A percentile compares a stretch with the other conserved stretches of the same genome.
These are phyloP conservation scores for Dorcus parallelipipedus DNA, from an alignment of 2,888 invertebrate species.

Conservation along the genomic window DNA sequence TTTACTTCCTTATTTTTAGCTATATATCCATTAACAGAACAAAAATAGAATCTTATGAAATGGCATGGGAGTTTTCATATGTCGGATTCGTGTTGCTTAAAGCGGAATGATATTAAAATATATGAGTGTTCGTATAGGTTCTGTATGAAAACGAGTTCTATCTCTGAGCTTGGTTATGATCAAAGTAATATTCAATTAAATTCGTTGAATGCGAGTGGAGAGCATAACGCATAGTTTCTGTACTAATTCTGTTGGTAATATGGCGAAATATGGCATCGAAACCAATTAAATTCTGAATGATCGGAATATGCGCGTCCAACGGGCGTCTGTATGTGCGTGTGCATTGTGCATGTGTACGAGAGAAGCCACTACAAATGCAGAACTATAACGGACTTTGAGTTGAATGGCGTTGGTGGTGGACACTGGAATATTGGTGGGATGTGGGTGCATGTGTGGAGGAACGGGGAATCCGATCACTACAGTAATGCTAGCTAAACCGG, in stretches of 20 bases:
- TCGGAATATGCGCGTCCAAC: slow-evolving; percentile 30
- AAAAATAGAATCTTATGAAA: too few species aligned
- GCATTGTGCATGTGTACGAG: slow-evolving; percentile 29
- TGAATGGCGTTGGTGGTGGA: slow-evolving; percentile 28
- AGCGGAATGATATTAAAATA: too few species aligned
- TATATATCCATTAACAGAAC: too few species aligned
- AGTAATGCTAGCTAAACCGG: slow-evolving; percentile 42
- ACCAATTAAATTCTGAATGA: slow-evolving; percentile 44
- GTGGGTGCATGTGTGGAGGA: slow-evolving; percentile 19
- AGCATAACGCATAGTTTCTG: slow-evolving; percentile 27
- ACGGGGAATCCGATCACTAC: slow-evolving; percentile 44
- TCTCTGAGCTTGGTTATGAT: slow-evolving; percentile 28
- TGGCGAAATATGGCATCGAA: slow-evolving; percentile 41
- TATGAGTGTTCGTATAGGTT: too few species aligned
- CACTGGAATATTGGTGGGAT: slow-evolving; percentile 25
- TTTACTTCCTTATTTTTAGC: not conserved
- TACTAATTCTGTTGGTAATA: slow-evolving; percentile 30
- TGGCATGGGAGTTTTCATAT: too few species aligned
- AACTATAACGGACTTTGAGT: slow-evolving; percentile 28
- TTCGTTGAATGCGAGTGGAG: slow-evolving; percentile 17
- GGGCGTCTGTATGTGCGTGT: slow-evolving; percentile 14
- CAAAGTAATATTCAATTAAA: slow-evolving; percentile 40
- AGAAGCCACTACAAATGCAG: slow-evolving; percentile 31
- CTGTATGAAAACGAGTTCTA: slow-evolving; percentile 1
- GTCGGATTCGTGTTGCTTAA: too few species aligned